Evolutionary conservation across 1,140 invertebrate genomes (phyloP), one percentile per base, ranked within the genome.

Genomic region (Brachionus plicatilis): DNA sequence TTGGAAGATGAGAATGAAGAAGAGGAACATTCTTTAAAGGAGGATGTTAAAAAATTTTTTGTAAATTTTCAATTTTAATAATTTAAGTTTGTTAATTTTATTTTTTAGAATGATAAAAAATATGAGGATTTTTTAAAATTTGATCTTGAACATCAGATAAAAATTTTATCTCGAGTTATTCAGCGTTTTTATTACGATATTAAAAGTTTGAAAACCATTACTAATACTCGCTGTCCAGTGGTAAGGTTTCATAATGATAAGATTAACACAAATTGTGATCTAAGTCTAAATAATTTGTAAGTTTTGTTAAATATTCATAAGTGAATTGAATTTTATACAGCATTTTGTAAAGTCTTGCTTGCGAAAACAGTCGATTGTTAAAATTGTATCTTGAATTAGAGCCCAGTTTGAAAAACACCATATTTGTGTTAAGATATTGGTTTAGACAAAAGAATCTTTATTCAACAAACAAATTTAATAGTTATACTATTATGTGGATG

Each of bases 401-500:
- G 24, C 53, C 79, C 41, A 17, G 33, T 17, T 56, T 82, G n/a
- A 17, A 20, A 37, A 82, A 68, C 17, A 17, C 60, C 5, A 11
- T 82, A 2, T 82, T 82, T 82, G 79, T 68, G 27, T 24, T 82
- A 20, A 27, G 79, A 27, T 82, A 82, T 82, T 82, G 79, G 79
- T 82, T 60, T 27, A 82, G 60, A 47, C 79, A 82, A 82, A 82
- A 82, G 27, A 82, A 82, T 68, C 33, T 82, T n/a, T 82, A 65
- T 17, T 60, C 79, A 33, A 65, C 37, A 29, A 82, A 47, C 17
- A 60, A 68, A 41, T 68, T 82, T 60, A 82, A 82, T 45, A 65
- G 53, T 41, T 82, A 82, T 47, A 82, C 79, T 12, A 65, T 82
- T 17, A 82, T 68, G 17, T 82, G 79, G 79, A 41, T 82, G 79